A percentile compares a stretch with the other conserved stretches of the same genome.
These are phyloP conservation scores for Trisateles emortualis DNA, from an alignment of 2,888 invertebrate species.

Conservation along the genomic window DNA sequence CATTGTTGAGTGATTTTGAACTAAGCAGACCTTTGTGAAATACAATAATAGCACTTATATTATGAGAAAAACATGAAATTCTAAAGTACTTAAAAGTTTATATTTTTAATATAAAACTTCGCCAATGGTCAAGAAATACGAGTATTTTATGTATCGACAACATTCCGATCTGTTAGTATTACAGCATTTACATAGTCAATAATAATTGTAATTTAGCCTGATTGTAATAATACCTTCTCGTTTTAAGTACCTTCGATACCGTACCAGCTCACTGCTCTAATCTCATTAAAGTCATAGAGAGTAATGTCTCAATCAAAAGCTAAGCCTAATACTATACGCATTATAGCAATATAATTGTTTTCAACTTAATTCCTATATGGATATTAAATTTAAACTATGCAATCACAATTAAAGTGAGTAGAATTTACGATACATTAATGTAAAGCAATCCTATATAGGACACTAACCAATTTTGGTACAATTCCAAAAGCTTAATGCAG, in stretches of 20 bases:
- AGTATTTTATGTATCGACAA: no score
- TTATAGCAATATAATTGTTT: conserved; percentile 3
- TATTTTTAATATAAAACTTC: no score
- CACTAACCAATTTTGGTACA: conserved; percentile 56
- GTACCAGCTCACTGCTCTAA: not conserved
- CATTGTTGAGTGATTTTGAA: conserved; percentile 25
- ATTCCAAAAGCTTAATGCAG: conserved; percentile 49
- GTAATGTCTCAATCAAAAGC: not conserved
- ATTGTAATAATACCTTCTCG: no score
- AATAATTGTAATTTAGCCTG: no score
- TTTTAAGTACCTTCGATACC: not conserved
- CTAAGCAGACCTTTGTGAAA: conserved; percentile 22
- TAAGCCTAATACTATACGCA: conserved; percentile 1
- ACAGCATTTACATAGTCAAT: no score
- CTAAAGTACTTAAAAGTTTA: no score
- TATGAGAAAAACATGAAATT: conserved; percentile 18
- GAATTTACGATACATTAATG: conserved; percentile 51
- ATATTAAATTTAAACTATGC: conserved; percentile 3
- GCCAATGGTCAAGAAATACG: no score
- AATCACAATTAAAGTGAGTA: conserved; percentile 31
- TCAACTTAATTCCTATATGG: not conserved
- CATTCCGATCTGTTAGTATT: no score
- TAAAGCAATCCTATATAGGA: conserved; percentile 50
- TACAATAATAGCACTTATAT: conserved; percentile 21
- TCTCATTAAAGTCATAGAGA: not conserved